Evolutionary conservation across 2,888 invertebrate genomes (phyloP).

Genomic region (Andrena bucephala): DNA sequence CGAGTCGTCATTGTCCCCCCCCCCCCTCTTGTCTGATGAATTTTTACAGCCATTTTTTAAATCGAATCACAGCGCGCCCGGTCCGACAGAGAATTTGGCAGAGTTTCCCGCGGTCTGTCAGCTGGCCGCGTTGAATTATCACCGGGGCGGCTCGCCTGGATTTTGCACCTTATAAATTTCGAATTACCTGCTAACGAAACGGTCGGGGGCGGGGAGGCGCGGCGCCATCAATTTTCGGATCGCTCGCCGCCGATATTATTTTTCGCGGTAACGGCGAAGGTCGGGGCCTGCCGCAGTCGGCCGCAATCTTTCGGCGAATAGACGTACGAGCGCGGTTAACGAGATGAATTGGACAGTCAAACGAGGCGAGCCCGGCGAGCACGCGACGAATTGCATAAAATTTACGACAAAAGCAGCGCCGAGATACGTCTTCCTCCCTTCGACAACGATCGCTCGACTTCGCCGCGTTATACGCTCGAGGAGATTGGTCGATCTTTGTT

Average conservation of each 20-base stretch:
- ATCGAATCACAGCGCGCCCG: conserved; percentile 35
- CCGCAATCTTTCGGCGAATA: conserved; percentile 46
- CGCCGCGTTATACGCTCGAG: too few relatives aligned
- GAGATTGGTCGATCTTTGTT: too few relatives aligned
- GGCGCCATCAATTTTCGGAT: neutral
- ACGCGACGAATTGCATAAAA: conserved; percentile 25
- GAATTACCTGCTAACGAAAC: conserved; percentile 21
- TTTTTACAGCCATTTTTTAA: conserved; percentile 24
- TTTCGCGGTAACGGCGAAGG: conserved; percentile 50
- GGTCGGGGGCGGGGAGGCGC: too few relatives aligned
- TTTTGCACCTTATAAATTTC: conserved; percentile 38
- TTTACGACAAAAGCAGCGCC: conserved; percentile 22
- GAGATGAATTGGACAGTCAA: conserved; percentile 51
- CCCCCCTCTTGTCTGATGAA: neutral
- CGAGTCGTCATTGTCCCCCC: neutral
- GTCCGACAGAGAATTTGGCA: conserved; percentile 28
- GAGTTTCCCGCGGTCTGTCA: too few relatives aligned
- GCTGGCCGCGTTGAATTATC: conserved; percentile 31
- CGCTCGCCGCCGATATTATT: conserved; percentile 1
- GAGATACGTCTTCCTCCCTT: conserved; percentile 1
- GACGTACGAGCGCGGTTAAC: conserved; percentile 35
- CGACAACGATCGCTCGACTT: neutral
- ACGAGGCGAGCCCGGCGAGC: conserved; percentile 33
- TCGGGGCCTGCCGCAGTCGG: conserved; percentile 30
- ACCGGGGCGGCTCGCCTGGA: conserved; percentile 9